A percentile compares a stretch with the other conserved stretches of the same genome.
phyloP scores from a whole-genome alignment of 2,113 vertebrate species.

The Brachionichthys hirsutus region DNA sequence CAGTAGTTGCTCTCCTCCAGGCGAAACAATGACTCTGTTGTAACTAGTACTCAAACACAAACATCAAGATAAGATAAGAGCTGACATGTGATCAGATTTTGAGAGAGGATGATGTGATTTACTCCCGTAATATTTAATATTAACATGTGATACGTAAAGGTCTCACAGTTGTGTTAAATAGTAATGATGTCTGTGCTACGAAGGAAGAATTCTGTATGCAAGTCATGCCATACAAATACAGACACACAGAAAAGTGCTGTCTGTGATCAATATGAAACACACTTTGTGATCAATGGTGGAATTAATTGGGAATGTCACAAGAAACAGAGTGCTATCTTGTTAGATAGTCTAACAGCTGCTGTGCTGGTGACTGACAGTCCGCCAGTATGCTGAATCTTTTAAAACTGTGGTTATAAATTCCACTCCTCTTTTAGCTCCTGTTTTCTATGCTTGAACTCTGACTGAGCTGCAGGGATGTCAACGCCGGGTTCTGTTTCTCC shows the following conservation, averaged over 20 bases:
- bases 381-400: conserved; percentile 11
- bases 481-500: conserved; percentile 48
- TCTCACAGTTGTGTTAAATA: conserved; percentile 45
- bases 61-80: conserved; percentile 10
- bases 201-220: conserved; percentile 29
- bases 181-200: conserved; percentile 26
- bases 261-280: conserved; percentile 49
- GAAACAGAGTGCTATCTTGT: conserved; percentile 27
- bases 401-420: conserved; percentile 20
- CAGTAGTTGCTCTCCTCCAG: not conserved
- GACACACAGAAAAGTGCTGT: conserved; percentile 27
- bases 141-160: not conserved
- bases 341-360: conserved; percentile 34
- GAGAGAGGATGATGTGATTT: conserved; percentile 34
- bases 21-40: too few relatives aligned
- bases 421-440: conserved; percentile 18
- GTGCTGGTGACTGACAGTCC: conserved; percentile 30
- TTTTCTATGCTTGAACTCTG: conserved; percentile 31
- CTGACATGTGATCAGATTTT: conserved; percentile 15
- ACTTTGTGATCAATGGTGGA: conserved; percentile 53
- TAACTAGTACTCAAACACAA: not conserved
- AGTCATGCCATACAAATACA: conserved; percentile 24
- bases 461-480: conserved; percentile 42
- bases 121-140: conserved; percentile 24
- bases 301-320: conserved; percentile 46